Base-by-base conservation (phyloP, 2,888 invertebrate species). In the Eustalomyia histrio region DNA sequence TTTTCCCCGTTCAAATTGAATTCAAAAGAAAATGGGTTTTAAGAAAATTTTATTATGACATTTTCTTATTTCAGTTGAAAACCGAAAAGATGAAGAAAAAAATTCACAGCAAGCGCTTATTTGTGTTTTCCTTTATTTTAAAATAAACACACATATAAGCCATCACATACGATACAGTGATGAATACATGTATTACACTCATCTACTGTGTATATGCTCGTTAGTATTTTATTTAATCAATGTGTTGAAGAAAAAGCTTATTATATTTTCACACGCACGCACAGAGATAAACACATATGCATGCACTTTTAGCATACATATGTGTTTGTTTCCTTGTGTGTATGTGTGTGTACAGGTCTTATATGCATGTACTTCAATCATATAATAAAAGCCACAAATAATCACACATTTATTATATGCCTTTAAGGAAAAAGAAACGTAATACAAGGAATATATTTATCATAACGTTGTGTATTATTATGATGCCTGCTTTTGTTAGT, bases 371-470 rank as follows among this genome's bases (percentile, higher is more conserved):
- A 73, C 82, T 84, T 84, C 80, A 85, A 50, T 18, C n/a, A 57
- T 50, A 67, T 43, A 63, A 67, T 83, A 85, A 84, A 84, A 84
- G 84, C 85, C 83, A 85, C 86, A 86, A 87, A 87, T 87, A 88
- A 87, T 87, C 85, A 85, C 81, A 86, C 86, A 85, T 87, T 87
- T 86, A 86, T 87, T 85, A 84, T 84, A 83, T 83, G 82, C 65
- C 82, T 82, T 79, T 43, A 80, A 73, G 68, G 5, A n/a, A 18
- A 24, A 17, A 35, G 18, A 47, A 4, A 61, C 29, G 24, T 33
- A 24, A n/a, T 39, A n/a, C n/a, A 47, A n/a, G 2, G 43, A 47
- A n/a, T 47, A 47, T 47, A n/a, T n/a, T n/a, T 6, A n/a, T n/a
- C n/a, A n/a, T 2, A 17, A 65, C 33, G 12, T 29, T n/a, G 14